Conservation (phyloP, 1,140 invertebrate genomes). For the Leguminivora glycinivorella region DNA sequence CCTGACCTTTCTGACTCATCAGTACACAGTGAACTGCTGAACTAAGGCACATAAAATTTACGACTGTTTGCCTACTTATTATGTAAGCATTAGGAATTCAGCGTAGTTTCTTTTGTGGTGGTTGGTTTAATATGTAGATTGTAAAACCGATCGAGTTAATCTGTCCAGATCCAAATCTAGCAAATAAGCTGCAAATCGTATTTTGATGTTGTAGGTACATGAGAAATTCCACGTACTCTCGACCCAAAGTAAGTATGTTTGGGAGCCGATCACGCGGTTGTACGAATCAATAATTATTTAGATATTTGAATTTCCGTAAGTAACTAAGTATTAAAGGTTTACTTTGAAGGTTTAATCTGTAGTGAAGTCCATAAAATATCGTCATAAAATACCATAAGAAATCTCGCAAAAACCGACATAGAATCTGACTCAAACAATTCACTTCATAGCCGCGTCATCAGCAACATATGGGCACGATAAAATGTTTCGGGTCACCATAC, state of each 20-base stretch:
- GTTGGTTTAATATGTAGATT: background rate
- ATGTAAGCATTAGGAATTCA: conserved; percentile 10
- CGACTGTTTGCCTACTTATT: conserved; percentile 26
- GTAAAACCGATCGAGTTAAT: background rate
- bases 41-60: conserved; percentile 28
- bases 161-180: too few species aligned
- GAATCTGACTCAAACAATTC: conserved; percentile 19
- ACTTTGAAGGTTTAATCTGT: background rate
- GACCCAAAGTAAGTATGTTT: too few species aligned
- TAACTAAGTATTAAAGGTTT: too few species aligned
- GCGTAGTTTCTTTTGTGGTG: background rate
- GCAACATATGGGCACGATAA: conserved; percentile 33
- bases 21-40: conserved; percentile 25
- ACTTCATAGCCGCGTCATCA: conserved; percentile 31
- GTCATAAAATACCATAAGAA: conserved; percentile 1
- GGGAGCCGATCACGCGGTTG: too few species aligned
- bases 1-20: conserved; percentile 25
- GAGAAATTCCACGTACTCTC: too few species aligned
- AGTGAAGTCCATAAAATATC: background rate
- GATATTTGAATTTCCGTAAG: too few species aligned
- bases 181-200: too few species aligned
- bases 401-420: conserved; percentile 1
- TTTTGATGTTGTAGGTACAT: too few species aligned
- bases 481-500: conserved; percentile 33
- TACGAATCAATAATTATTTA: too few species aligned